Percentiles rank a stretch among this genome's conserved stretches.
Conservation (phyloP, 2,113 vertebrate species). For the Platichthys stellatus region DNA sequence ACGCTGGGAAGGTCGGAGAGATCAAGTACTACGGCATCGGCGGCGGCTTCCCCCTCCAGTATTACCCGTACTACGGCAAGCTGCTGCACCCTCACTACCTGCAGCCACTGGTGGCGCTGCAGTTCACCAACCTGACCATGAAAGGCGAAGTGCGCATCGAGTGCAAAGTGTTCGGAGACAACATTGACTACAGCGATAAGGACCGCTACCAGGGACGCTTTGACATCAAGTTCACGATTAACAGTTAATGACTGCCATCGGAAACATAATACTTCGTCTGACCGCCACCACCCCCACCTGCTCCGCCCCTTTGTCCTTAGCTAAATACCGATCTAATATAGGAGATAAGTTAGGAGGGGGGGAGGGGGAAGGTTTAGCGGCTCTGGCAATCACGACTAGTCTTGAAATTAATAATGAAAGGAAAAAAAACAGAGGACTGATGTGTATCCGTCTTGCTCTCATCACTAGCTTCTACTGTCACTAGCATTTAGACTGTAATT, state of each 20-base stretch:
- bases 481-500: conserved; percentile 93
- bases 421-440: conserved; percentile 47
- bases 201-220: conserved; percentile 99
- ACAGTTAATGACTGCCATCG: conserved; percentile 72
- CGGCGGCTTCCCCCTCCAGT: conserved; percentile 91
- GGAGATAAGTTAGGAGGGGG: conserved; percentile 33
- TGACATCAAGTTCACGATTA: conserved; percentile 87
- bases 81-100: conserved; percentile 91
- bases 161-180: conserved; percentile 92
- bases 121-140: conserved; percentile 92
- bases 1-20: conserved; percentile 83
- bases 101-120: conserved; percentile 93
- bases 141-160: conserved; percentile 89
- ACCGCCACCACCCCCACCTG: conserved; percentile 5
- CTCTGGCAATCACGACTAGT: conserved; percentile 62
- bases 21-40: conserved; percentile 89
- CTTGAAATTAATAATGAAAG: conserved; percentile 42
- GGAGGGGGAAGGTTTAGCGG: conserved; percentile 29
- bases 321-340: conserved; percentile 41
- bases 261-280: conserved; percentile 53
- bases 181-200: conserved; percentile 95
- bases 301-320: neutral
- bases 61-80: conserved; percentile 97
- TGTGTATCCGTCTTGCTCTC: conserved; percentile 87
- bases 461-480: conserved; percentile 91